A percentile compares a stretch with the other conserved stretches of the same genome.
Evolutionary conservation across 2,888 invertebrate species (phyloP).

Genomic region (Pomacea canaliculata): DNA sequence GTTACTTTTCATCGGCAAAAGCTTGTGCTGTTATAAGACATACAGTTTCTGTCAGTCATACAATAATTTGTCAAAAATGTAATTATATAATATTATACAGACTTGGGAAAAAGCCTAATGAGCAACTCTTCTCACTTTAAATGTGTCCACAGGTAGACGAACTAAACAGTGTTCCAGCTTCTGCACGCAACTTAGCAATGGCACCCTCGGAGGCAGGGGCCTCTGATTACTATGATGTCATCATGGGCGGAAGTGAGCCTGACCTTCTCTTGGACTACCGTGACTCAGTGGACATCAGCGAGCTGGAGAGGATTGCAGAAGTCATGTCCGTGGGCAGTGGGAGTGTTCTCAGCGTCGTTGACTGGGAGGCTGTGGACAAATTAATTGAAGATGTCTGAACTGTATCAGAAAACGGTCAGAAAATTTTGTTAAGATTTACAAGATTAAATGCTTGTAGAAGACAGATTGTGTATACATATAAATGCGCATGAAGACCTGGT

Average conservation of each 20-base stretch:
- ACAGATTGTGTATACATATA: no score
- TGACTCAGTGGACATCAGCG: slow-evolving; percentile 59
- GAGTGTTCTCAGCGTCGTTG: slow-evolving; percentile 63
- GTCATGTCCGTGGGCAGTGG: slow-evolving; percentile 57
- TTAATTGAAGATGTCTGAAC: slow-evolving; percentile 53
- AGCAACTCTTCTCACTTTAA: no score
- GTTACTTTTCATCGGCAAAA: neutral
- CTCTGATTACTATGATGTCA: slow-evolving; percentile 57
- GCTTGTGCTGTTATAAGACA: neutral
- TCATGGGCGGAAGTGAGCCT: slow-evolving; percentile 42
- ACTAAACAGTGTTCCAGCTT: slow-evolving; percentile 18
- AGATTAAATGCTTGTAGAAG: no score
- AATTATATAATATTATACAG: no score
- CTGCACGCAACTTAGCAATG: slow-evolving; percentile 36
- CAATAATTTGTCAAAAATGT: no score
- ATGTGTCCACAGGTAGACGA: slow-evolving; percentile 16
- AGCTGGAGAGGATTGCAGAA: slow-evolving; percentile 57
- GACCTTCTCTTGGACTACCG: slow-evolving; percentile 38
- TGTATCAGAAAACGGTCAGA: no score
- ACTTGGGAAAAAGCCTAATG: no score
- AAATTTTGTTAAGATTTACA: no score
- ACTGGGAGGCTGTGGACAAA: slow-evolving; percentile 66
- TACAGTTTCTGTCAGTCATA: no score
- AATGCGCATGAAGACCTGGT: no score
- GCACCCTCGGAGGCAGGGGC: slow-evolving; percentile 47